Conservation (phyloP, 2,113 vertebrate species). For the Lates calcarifer region DNA sequence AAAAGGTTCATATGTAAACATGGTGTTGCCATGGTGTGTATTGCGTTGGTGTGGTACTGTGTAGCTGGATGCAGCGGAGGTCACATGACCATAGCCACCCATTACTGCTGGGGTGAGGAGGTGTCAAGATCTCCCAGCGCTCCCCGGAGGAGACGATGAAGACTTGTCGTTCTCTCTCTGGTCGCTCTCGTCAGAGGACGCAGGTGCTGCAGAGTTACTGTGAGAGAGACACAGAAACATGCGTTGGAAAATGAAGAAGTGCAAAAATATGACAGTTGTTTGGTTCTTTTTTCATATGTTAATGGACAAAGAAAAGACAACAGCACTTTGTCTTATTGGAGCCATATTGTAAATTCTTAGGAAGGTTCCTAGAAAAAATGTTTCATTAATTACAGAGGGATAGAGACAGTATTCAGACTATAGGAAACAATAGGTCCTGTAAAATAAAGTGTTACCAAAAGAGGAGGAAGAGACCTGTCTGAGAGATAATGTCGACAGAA, state of each 20-base stretch:
- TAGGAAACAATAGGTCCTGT: too few relatives aligned
- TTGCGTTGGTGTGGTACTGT: conserved; percentile 36
- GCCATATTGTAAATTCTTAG: too few relatives aligned
- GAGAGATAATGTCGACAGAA: background rate
- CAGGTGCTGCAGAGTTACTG: conserved; percentile 68
- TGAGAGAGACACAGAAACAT: background rate
- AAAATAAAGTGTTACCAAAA: too few relatives aligned
- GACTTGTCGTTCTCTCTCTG: conserved; percentile 76
- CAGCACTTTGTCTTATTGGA: too few relatives aligned
- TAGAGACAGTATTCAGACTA: too few relatives aligned
- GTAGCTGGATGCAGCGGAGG: conserved; percentile 32
- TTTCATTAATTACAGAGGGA: too few relatives aligned
- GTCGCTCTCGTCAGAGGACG: conserved; percentile 71
- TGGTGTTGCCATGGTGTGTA: conserved; percentile 41
- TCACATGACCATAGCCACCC: conserved; percentile 28
- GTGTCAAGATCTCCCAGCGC: conserved; percentile 69
- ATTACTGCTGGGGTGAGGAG: conserved; percentile 12
- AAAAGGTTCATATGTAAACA: conserved; percentile 46
- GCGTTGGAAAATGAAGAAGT: background rate
- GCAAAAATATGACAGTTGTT: background rate
- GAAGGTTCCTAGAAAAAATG: too few relatives aligned
- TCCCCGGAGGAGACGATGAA: conserved; percentile 57
- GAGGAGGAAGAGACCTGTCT: background rate
- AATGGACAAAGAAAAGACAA: too few relatives aligned
- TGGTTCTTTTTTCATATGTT: background rate